Conservation (phyloP, 2,888 invertebrate species). For the Thereva nobilitata region DNA sequence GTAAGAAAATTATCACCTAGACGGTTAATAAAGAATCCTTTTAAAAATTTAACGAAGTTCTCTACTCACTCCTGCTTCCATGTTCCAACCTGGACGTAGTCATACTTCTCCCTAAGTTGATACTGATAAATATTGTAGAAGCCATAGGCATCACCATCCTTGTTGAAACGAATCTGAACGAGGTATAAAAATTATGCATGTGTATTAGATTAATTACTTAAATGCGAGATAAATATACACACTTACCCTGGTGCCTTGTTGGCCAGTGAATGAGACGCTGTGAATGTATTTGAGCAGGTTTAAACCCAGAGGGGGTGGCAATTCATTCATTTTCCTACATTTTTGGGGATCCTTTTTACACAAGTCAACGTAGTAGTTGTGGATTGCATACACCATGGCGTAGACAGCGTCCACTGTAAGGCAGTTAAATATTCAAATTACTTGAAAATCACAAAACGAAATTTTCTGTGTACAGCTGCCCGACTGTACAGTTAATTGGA, state of each 20-base stretch:
- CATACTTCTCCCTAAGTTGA: conserved; percentile 63
- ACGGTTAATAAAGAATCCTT: neutral
- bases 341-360: conserved; percentile 59
- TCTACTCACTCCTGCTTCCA: conserved; percentile 63
- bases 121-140: conserved; percentile 73
- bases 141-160: conserved; percentile 69
- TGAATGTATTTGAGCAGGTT: conserved; percentile 66
- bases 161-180: conserved; percentile 60
- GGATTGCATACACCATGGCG: conserved; percentile 73
- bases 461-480: too few relatives aligned
- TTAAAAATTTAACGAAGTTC: neutral
- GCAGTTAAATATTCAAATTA: neutral
- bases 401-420: conserved; percentile 72
- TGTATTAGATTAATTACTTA: too few relatives aligned
- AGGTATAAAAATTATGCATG: too few relatives aligned
- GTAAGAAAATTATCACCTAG: too few relatives aligned
- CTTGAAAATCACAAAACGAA: too few relatives aligned
- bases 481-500: too few relatives aligned
- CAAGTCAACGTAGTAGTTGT: conserved; percentile 65
- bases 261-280: conserved; percentile 64
- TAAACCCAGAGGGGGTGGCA: conserved; percentile 61
- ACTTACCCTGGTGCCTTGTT: conserved; percentile 53
- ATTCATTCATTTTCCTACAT: conserved; percentile 56
- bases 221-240: neutral
- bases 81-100: conserved; percentile 64